Evolutionary conservation across 2,113 vertebrate genomes (phyloP), one percentile per base, ranked within the genome.

Genomic region (Hystrix cristata): DNA sequence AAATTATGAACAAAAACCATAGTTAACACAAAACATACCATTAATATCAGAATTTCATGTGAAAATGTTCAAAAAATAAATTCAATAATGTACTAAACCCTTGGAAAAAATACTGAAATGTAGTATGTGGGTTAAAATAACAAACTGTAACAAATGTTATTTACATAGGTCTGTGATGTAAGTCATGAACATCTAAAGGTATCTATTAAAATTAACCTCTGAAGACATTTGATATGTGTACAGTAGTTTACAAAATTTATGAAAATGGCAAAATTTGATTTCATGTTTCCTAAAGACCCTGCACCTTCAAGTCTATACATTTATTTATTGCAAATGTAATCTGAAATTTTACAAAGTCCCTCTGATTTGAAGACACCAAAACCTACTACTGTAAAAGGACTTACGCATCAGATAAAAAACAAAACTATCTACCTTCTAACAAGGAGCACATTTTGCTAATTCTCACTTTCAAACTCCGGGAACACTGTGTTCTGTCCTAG

Each of bases 401-500:
- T 80, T 94, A 60, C 12, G 82, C 87, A 65, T 48, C 85, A 94
- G 55, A 96, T 64, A 96, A 88, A 71, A 97, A 91, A 97, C 91
- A 95, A n/a, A 95, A 81, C n/a, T 43, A 90, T 10, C 84, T 80
- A 95, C 91, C 34, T 97, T 96, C 59, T 84, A 79, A 67, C 97
- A 96, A 92, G 95, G 82, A 95, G 43, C 72, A 87, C 60, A 62
- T 98, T 98, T 98, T 97, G 94, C 84, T 82, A 96, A 76, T 95
- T 38, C 38, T 38, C 96, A 96, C 87, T 95, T 93, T 94, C 88
- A 93, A 94, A 97, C 95, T 95, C 91, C 60, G 29, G 91, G 96
- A 98, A 98, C 95, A 97, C 97, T 95, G 97, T 92, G 95, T 98
- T 98, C 96, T 98, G 95, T 97, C 98, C 98, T 84, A 96, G 97